phyloP scores from a whole-genome alignment of 2,888 invertebrate species.

The Nephrotoma guestfalica region DNA sequence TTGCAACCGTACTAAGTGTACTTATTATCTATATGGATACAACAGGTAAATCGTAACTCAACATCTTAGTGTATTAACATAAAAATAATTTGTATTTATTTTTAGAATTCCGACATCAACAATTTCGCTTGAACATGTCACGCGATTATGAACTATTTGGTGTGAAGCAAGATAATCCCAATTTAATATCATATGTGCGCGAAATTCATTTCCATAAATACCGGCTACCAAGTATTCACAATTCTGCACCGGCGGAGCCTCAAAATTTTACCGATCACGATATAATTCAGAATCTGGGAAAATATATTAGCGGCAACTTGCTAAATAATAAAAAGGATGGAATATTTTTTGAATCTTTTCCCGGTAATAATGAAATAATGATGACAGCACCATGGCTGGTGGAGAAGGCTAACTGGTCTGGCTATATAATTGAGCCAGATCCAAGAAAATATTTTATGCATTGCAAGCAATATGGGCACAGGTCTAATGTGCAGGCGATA shows the following conservation, averaged over 20 bases:
- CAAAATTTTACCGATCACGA: constrained; percentile 25
- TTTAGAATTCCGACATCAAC: constrained; percentile 54
- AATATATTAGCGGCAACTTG: constrained; percentile 25
- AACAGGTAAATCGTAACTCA: constrained; percentile 40
- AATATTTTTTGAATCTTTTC: constrained; percentile 51
- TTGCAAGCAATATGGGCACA: constrained; percentile 39
- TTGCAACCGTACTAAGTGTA: constrained; percentile 65
- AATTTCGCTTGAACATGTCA: constrained; percentile 67
- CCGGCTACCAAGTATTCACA: constrained; percentile 24
- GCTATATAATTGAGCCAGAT: constrained; percentile 61
- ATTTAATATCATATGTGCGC: constrained; percentile 57
- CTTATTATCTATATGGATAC: constrained; percentile 69
- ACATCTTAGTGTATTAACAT: not conserved
- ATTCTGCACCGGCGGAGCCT: constrained; percentile 17
- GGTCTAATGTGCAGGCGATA: constrained; percentile 44
- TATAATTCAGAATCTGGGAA: constrained; percentile 25
- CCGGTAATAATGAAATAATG: constrained; percentile 41
- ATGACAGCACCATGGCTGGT: constrained; percentile 59
- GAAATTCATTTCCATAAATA: constrained; percentile 48
- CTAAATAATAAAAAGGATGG: constrained; percentile 40
- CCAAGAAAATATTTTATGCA: constrained; percentile 59
- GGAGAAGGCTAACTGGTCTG: constrained; percentile 54
- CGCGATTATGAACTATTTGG: constrained; percentile 59
- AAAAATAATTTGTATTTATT: not conserved
- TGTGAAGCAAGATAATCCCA: constrained; percentile 60